Conservation (phyloP, 2,113 vertebrate species). For the Cyrtonyx montezumae region DNA sequence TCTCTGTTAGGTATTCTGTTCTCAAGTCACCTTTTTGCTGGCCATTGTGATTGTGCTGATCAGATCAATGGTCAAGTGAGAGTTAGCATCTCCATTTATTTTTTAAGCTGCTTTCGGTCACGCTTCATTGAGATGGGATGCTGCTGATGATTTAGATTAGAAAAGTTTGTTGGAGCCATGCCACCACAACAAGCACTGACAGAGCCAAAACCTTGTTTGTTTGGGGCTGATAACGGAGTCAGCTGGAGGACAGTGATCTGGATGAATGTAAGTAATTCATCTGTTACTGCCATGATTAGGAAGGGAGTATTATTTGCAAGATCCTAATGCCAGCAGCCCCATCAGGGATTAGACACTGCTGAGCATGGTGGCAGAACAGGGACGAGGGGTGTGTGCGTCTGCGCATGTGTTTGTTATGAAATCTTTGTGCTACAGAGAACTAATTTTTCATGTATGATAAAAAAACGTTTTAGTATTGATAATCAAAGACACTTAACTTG, state of each 20-base stretch:
- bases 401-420: neutral
- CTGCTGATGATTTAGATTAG: neutral
- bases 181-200: neutral
- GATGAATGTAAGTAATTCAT: neutral
- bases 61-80: neutral
- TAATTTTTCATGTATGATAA: neutral
- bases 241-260: neutral
- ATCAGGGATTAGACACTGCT: neutral
- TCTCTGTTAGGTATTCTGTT: neutral
- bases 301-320: neutral
- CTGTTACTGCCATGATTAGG: neutral
- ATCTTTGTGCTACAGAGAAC: neutral
- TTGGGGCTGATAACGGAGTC: neutral
- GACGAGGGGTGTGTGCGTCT: neutral
- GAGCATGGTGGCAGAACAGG: neutral
- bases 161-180: neutral
- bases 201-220: conserved; percentile 27
- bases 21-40: neutral
- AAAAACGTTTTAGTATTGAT: neutral
- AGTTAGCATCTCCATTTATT: neutral
- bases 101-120: neutral
- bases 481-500: neutral
- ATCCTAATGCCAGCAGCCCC: neutral
- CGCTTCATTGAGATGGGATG: neutral
- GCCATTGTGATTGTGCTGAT: neutral